Conservation (phyloP, 2,888 invertebrate genomes). For the Drosophila prostipennis region DNA sequence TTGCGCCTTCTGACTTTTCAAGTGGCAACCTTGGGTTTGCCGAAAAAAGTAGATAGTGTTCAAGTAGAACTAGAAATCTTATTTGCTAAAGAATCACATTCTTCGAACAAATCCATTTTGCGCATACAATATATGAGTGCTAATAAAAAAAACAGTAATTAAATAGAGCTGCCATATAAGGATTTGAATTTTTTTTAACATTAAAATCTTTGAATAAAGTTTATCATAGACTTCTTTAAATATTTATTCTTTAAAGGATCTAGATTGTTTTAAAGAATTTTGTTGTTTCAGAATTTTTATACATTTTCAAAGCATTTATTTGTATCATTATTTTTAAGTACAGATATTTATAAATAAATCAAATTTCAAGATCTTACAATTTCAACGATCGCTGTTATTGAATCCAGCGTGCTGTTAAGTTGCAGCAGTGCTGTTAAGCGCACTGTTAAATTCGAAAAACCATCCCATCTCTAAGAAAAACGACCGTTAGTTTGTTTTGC, state of each 20-base stretch:
- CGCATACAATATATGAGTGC: background rate
- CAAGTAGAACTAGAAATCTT: background rate
- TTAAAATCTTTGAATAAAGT: too few relatives aligned
- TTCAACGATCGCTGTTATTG: slow-evolving; percentile 4
- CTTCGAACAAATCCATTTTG: background rate
- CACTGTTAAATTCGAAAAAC: background rate
- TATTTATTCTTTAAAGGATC: too few relatives aligned
- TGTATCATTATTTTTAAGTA: too few relatives aligned
- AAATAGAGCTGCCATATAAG: background rate
- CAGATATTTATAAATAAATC: too few relatives aligned
- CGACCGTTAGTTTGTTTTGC: slow-evolving; percentile 16
- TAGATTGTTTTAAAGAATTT: too few relatives aligned
- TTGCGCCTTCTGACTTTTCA: background rate
- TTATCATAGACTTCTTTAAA: too few relatives aligned
- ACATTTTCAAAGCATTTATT: too few relatives aligned
- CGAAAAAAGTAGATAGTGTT: background rate
- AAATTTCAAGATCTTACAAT: background rate
- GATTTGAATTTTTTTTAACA: too few relatives aligned
- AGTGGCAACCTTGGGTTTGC: background rate
- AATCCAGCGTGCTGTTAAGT: background rate
- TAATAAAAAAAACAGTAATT: background rate
- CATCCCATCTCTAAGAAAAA: slow-evolving; percentile 8
- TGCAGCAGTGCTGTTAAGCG: slow-evolving; percentile 2
- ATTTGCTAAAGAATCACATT: background rate
- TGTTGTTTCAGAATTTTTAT: too few relatives aligned